Evolutionary conservation across 2,888 invertebrate species (phyloP).

Genomic region (Polydesmus complanatus): DNA sequence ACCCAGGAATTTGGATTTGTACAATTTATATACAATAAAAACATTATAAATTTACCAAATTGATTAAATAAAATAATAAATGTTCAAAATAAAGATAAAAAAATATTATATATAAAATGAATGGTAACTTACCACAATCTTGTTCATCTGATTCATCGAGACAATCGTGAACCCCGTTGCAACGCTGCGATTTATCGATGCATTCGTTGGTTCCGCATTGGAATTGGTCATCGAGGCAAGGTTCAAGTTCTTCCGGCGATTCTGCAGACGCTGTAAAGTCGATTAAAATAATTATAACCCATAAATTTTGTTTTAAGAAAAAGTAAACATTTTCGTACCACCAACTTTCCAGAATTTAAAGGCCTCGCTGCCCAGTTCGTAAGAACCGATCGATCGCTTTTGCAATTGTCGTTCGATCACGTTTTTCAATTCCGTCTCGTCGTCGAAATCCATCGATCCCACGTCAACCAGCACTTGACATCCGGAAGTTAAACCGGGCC

Average conservation of each 20-base stretch:
- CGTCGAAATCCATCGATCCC: neutral
- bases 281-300: neutral
- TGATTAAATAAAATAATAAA: too few species aligned
- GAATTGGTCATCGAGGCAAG: neutral
- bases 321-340: neutral
- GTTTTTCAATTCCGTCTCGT: neutral
- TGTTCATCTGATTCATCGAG: conserved; percentile 25
- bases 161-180: conserved; percentile 24
- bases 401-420: neutral
- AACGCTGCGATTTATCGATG: conserved; percentile 32
- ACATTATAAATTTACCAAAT: too few species aligned
- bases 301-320: too few species aligned
- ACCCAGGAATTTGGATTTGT: too few species aligned
- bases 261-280: neutral
- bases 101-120: too few species aligned
- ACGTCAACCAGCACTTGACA: neutral
- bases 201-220: conserved; percentile 30
- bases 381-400: neutral
- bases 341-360: neutral
- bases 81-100: too few species aligned
- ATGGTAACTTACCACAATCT: conserved; percentile 21
- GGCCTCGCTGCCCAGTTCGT: neutral
- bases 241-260: neutral
- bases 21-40: too few species aligned
- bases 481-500: neutral